These are phyloP conservation scores for Xenentodon cancila DNA, from an alignment of 2,797 vertebrate species.

Conservation along the genomic window DNA sequence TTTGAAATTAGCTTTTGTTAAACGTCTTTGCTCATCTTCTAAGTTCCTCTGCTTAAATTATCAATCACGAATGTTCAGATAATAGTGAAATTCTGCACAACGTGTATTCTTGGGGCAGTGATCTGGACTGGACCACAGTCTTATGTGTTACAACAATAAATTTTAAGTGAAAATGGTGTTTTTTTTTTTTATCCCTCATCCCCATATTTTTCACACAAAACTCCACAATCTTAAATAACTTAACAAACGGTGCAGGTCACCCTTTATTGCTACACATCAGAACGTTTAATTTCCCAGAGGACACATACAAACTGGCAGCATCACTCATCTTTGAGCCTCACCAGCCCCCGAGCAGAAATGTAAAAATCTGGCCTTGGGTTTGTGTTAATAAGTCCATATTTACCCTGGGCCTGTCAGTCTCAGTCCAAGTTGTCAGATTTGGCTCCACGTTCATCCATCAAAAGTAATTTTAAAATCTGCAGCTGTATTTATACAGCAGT, in stretches of 20 bases:
- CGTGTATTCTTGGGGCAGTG: too few species aligned
- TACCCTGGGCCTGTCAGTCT: background rate
- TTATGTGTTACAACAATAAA: too few species aligned
- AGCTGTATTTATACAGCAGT: too few species aligned
- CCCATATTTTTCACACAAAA: too few species aligned
- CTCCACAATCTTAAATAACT: too few species aligned
- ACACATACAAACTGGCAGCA: background rate
- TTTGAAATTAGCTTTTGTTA: constrained; percentile 29
- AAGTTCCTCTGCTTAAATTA: too few species aligned
- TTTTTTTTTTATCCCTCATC: too few species aligned
- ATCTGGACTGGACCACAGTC: too few species aligned
- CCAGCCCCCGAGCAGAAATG: background rate
- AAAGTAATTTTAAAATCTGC: background rate
- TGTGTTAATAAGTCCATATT: background rate
- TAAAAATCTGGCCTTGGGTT: background rate
- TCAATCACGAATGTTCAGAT: background rate
- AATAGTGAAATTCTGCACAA: background rate
- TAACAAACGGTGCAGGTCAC: too few species aligned
- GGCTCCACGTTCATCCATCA: background rate
- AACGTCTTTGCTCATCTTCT: constrained; percentile 6
- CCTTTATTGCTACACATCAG: too few species aligned
- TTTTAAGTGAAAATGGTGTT: too few species aligned
- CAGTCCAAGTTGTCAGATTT: background rate
- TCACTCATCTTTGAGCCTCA: constrained; percentile 4
- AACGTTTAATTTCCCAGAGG: background rate